Evolutionary conservation across 2,797 vertebrate species (phyloP), one percentile per base, ranked within the genome.

Genomic region (Bradypodion ventrale): DNA sequence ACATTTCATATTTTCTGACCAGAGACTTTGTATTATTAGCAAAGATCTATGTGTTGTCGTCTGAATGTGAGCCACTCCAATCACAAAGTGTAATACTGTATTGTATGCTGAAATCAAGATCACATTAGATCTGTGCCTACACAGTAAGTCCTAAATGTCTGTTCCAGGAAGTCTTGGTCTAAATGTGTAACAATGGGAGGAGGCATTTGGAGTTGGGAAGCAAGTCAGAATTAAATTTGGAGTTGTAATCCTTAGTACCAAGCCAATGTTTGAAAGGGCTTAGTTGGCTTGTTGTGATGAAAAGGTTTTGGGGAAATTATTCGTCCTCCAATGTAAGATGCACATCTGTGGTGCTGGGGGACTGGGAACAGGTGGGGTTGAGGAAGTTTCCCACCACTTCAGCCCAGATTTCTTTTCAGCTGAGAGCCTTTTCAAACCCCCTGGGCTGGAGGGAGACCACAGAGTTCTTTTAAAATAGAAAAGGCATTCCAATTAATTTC

Each of bases 321-420:
- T 80, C 52, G 77, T 42, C 44, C 56, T 79, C 77, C 63, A 77
- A 62, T 80, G 81, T 72, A 66, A 59, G 82, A 81, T 80, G 78
- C 59, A 81, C 78, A 77, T 87, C 78, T 87, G 82, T 59, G 82
- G 78, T 35, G 85, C 49, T 65, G 74, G 44, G 82, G 66, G 82
- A 70, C 73, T 44, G 59, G 42, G 73, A 87, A 73, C 73, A 80
- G 86, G 78, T 80, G 82, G 15, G 32, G 44, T 23, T 80, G 15
- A 76, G 78, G 72, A 87, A 76, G 82, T 21, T 78, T 78, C 80
- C 16, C 21, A 80, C 83, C 44, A 73, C 63, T 16, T 13, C 42
- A 1, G 0, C 1, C 76, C 85, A 49, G 35, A n/a, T 80, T 69
- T 76, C 62, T 79, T 37, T 16, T 0, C 78, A 42, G 59, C 56